Conservation (phyloP, 2,113 vertebrate genomes). For the Ochotona princeps region DNA sequence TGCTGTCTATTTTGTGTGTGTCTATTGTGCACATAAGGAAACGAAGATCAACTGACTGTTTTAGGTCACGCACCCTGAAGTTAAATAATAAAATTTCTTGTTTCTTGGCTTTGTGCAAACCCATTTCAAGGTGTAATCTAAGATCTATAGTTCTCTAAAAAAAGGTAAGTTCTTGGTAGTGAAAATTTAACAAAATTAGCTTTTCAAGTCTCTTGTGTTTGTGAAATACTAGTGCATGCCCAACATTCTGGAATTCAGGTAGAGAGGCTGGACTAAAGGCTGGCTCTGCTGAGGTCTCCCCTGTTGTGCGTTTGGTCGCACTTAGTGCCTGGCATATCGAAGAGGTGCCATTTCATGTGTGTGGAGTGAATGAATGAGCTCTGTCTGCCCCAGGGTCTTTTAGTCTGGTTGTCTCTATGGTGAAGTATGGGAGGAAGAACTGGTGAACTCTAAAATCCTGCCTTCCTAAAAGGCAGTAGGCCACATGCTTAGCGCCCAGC, state of each 20-base stretch:
- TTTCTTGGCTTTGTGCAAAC: constrained; percentile 34
- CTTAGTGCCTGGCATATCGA: neutral
- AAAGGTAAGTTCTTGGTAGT: constrained; percentile 38
- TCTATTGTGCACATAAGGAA: neutral
- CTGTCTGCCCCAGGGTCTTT: neutral
- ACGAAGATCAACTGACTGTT: neutral
- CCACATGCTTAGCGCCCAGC: neutral
- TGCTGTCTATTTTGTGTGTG: neutral
- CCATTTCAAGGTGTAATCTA: constrained; percentile 30
- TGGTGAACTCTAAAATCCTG: neutral
- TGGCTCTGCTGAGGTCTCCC: neutral
- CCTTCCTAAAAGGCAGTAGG: neutral
- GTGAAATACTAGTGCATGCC: neutral
- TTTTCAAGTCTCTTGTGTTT: constrained; percentile 23
- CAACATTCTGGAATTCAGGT: constrained; percentile 24
- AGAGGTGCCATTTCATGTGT: neutral
- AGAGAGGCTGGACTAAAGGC: neutral
- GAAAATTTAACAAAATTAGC: constrained; percentile 29
- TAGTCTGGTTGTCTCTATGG: neutral
- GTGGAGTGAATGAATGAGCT: neutral
- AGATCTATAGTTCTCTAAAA: constrained; percentile 17
- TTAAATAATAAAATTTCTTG: constrained; percentile 7
- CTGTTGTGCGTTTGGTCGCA: constrained; percentile 5
- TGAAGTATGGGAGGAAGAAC: neutral
- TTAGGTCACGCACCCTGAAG: neutral